These are phyloP conservation scores for Dynastes maya DNA, from an alignment of 2,888 invertebrate species.

Conservation along the genomic window DNA sequence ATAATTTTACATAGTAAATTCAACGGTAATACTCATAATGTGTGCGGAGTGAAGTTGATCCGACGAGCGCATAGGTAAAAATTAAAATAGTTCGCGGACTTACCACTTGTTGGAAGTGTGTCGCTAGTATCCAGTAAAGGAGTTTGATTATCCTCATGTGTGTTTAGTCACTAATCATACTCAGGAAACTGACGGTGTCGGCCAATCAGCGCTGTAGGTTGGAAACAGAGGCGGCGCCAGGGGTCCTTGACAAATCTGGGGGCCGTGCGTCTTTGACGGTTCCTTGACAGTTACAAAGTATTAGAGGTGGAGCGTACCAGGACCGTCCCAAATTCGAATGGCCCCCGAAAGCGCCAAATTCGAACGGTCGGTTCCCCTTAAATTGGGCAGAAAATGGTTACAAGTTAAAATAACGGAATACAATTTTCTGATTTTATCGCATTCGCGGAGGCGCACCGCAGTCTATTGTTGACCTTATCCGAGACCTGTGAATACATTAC, in stretches of 20 bases:
- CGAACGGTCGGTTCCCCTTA: constrained; percentile 58
- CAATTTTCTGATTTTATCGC: constrained; percentile 46
- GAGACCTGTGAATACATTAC: constrained; percentile 49
- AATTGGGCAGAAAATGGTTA: constrained; percentile 39
- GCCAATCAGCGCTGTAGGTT: constrained; percentile 66
- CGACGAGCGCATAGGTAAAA: constrained; percentile 55
- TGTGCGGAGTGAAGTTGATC: constrained; percentile 40
- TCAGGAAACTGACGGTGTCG: constrained; percentile 64
- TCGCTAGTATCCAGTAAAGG: constrained; percentile 67
- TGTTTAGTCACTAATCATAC: constrained; percentile 67
- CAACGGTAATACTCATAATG: constrained; percentile 3
- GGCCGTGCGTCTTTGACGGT: constrained; percentile 70
- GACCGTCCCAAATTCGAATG: constrained; percentile 70
- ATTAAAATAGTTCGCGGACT: constrained; percentile 65
- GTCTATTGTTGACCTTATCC: constrained; percentile 36
- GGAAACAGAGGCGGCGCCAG: constrained; percentile 68
- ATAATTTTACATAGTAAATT: background rate
- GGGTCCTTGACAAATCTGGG: constrained; percentile 69
- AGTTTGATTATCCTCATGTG: constrained; percentile 58
- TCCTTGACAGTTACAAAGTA: constrained; percentile 70
- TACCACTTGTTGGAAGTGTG: constrained; percentile 63
- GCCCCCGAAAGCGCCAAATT: constrained; percentile 69
- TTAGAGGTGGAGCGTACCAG: constrained; percentile 70
- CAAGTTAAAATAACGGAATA: constrained; percentile 38
- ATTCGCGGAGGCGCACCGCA: background rate